Conservation (phyloP, 2,797 vertebrate species). For the Taenioides sp. region DNA sequence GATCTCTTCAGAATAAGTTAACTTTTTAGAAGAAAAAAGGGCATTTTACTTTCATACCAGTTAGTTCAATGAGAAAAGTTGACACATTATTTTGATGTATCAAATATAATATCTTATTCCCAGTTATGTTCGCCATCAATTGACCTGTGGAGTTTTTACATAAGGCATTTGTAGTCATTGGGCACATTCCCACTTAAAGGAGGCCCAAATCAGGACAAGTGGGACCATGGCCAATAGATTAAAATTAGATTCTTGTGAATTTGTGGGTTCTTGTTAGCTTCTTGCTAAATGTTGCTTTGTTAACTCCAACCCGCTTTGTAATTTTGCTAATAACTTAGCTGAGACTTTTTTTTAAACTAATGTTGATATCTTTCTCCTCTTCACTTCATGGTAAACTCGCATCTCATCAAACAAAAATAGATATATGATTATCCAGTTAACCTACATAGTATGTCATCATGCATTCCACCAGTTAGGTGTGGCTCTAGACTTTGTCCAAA, state of each 20-base stretch:
- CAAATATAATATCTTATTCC: too few species aligned
- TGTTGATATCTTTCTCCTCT: too few species aligned
- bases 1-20: not conserved
- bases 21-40: not conserved
- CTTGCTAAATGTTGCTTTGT: not conserved
- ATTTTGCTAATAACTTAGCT: not conserved
- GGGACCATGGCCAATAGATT: not conserved
- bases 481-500: slow-evolving; percentile 13
- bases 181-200: not conserved
- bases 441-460: not conserved
- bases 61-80: too few species aligned
- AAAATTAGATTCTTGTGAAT: not conserved
- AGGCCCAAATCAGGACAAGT: not conserved
- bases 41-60: too few species aligned
- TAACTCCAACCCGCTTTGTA: not conserved
- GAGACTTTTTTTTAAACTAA: too few species aligned
- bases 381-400: not conserved
- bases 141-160: too few species aligned
- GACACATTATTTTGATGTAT: too few species aligned
- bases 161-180: too few species aligned
- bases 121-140: too few species aligned
- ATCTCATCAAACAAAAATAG: not conserved
- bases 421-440: not conserved
- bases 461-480: not conserved
- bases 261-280: not conserved